Evolutionary conservation across 2,797 vertebrate genomes (phyloP).

Genomic region (Hydrocynus forskahlii): DNA sequence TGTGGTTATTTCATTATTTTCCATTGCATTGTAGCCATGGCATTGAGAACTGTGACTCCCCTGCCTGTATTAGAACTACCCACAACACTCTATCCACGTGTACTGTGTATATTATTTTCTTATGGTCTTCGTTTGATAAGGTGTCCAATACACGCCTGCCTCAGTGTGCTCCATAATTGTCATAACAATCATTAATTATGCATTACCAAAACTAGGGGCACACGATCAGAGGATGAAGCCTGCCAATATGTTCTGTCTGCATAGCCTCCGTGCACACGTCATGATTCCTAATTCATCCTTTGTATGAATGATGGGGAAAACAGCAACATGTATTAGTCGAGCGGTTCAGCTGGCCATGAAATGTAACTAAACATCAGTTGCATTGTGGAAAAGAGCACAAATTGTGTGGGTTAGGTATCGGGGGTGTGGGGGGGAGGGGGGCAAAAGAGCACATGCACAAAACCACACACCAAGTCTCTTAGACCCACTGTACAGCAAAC

Average conservation of each 20-base stretch:
- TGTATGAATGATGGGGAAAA: constrained; percentile 37
- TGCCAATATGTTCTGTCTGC: constrained; percentile 47
- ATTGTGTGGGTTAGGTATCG: not conserved
- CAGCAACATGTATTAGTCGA: constrained; percentile 45
- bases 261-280: constrained; percentile 36
- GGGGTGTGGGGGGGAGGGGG: not conserved
- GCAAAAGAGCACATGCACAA: not conserved
- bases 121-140: not conserved
- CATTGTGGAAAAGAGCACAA: constrained; percentile 57
- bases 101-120: constrained; percentile 2
- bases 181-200: constrained; percentile 42
- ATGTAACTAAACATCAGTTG: constrained; percentile 44
- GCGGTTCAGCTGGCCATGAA: constrained; percentile 44
- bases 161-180: constrained; percentile 33
- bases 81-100: not conserved
- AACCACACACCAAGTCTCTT: not conserved
- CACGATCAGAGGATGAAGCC: constrained; percentile 38
- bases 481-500: not conserved
- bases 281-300: constrained; percentile 55
- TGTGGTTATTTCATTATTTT: too few relatives aligned
- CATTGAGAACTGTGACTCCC: too few relatives aligned
- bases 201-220: constrained; percentile 44
- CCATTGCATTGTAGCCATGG: too few relatives aligned
- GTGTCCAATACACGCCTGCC: constrained; percentile 15
- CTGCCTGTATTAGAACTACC: too few relatives aligned